phyloP scores from a whole-genome alignment of 2,888 invertebrate genomes.

The Conomelus anceps region DNA sequence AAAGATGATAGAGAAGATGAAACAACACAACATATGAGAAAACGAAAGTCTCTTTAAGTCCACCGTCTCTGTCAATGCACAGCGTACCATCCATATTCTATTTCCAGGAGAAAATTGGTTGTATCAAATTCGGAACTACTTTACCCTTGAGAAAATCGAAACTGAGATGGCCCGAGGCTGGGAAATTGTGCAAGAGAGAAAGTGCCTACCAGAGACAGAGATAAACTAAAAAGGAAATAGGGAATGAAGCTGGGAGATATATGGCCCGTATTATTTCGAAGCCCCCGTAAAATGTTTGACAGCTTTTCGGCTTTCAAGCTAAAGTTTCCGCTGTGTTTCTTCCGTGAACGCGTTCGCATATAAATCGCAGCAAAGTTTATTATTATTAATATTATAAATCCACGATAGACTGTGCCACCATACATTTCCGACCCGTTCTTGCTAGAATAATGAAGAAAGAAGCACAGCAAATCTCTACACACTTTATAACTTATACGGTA shows the following conservation, averaged over 20 bases:
- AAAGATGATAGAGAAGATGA: not conserved
- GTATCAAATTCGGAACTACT: not conserved
- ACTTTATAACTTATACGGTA: not conserved
- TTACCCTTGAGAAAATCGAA: not conserved
- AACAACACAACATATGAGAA: not conserved
- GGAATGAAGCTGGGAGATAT: not conserved
- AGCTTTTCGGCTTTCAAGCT: not conserved
- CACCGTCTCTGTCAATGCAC: not conserved
- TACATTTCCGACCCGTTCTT: not conserved
- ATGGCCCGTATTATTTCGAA: not conserved
- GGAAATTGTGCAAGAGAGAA: not conserved
- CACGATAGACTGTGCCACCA: not conserved
- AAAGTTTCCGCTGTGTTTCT: not conserved
- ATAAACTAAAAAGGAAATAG: not conserved
- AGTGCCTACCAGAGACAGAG: not conserved
- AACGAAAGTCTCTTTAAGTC: not conserved
- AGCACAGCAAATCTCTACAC: not conserved
- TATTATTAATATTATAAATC: not conserved
- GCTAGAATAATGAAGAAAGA: not conserved
- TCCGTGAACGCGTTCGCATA: not conserved
- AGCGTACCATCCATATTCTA: not conserved
- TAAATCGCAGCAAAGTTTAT: not conserved
- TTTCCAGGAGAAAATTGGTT: not conserved
- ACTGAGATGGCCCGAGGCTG: not conserved
- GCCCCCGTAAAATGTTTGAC: not conserved